A percentile compares a stretch with the other conserved stretches of the same genome.
Conservation (phyloP, 1,140 invertebrate species). For the Ceratoteleas bidentatus region DNA sequence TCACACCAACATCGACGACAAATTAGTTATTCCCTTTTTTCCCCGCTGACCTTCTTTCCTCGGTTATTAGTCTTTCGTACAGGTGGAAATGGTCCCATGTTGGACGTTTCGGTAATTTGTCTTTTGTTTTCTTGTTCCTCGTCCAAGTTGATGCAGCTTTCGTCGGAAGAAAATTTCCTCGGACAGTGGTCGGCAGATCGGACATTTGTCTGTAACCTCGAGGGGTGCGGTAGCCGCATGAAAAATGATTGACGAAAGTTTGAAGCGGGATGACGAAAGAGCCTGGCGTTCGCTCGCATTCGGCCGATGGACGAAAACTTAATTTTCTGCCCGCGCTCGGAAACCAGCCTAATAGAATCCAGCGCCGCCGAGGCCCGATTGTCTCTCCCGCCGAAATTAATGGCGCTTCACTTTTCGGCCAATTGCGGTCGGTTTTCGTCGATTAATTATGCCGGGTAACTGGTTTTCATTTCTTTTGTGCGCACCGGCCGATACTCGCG, state of each 20-base stretch:
- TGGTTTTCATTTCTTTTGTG: slow-evolving; percentile 45
- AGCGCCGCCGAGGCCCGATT: slow-evolving; percentile 34
- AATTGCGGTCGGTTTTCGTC: slow-evolving; percentile 25
- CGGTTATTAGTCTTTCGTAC: slow-evolving; percentile 45
- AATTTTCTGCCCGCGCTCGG: slow-evolving; percentile 19
- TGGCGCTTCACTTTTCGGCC: slow-evolving; percentile 24
- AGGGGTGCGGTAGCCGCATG: slow-evolving; percentile 67
- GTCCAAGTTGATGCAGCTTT: slow-evolving; percentile 35
- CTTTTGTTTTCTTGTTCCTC: slow-evolving; percentile 75
- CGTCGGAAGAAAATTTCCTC: slow-evolving; percentile 71
- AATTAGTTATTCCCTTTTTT: slow-evolving; percentile 50
- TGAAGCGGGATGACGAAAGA: slow-evolving; percentile 75
- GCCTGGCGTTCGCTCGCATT: slow-evolving; percentile 52
- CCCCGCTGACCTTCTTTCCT: slow-evolving; percentile 40
- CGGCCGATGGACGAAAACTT: slow-evolving; percentile 33
- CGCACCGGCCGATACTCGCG: slow-evolving; percentile 39
- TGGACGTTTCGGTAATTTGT: slow-evolving; percentile 78
- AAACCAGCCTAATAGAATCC: slow-evolving; percentile 40
- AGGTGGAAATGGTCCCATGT: slow-evolving; percentile 77
- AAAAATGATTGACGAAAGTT: slow-evolving; percentile 79
- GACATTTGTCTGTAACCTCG: slow-evolving; percentile 48
- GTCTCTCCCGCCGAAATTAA: slow-evolving; percentile 42
- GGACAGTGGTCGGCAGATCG: slow-evolving; percentile 77
- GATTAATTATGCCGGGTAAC: slow-evolving; percentile 56
- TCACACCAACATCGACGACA: slow-evolving; percentile 33